Conservation (phyloP, 2,113 vertebrate genomes). For the Glareola pratincola region DNA sequence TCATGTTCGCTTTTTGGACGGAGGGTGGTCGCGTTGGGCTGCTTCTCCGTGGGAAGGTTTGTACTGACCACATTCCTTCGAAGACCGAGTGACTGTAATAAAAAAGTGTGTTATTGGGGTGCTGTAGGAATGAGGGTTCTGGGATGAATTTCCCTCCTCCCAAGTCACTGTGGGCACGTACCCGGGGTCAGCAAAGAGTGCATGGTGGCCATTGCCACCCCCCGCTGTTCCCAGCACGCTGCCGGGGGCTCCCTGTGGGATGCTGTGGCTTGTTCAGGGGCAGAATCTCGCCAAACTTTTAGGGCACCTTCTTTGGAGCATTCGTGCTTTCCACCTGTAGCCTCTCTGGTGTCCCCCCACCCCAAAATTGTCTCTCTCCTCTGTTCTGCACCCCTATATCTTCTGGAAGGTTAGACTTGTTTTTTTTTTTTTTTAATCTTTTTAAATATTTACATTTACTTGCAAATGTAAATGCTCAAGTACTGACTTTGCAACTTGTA, state of each 20-base stretch:
- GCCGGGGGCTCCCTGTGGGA: accelerated
- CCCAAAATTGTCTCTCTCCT: neutral
- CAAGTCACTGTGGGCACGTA: neutral
- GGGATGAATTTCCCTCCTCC: neutral
- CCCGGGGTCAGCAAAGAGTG: neutral
- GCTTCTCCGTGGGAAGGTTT: neutral
- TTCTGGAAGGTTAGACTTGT: neutral
- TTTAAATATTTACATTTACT: too few species aligned
- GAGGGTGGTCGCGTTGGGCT: accelerated
- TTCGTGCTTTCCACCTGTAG: neutral
- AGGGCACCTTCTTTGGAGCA: accelerated
- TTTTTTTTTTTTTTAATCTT: too few species aligned
- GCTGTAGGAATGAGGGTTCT: neutral
- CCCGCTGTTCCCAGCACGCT: neutral
- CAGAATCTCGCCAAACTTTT: too few species aligned
- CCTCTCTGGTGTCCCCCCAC: neutral
- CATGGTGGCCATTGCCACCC: neutral
- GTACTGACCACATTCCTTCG: accelerated
- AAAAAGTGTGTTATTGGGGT: neutral
- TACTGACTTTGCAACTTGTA: neutral
- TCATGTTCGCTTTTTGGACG: neutral
- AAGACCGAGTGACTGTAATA: too few species aligned
- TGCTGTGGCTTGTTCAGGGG: accelerated
- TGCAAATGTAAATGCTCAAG: neutral
- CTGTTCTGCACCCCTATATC: neutral